Conservation (phyloP, 1,140 invertebrate species). For the Thaumetopoea pityocampa region DNA sequence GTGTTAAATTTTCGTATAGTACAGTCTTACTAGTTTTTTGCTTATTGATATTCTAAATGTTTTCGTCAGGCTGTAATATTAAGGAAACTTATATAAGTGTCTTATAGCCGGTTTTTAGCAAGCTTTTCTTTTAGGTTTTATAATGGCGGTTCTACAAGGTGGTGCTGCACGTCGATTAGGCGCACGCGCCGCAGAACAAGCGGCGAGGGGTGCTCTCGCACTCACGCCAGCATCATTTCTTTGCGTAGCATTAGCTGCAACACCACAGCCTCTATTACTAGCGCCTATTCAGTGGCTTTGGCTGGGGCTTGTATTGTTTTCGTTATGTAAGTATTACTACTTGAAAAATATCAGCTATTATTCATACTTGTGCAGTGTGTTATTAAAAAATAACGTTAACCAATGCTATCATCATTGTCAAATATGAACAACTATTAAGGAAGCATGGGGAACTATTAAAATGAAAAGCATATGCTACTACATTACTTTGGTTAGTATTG, state of each 20-base stretch:
- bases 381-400: too few relatives aligned
- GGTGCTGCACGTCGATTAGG: conserved; percentile 87
- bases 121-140: conserved; percentile 70
- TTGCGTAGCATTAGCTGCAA: conserved; percentile 85
- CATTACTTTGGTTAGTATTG: too few relatives aligned
- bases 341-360: not conserved
- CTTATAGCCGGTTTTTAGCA: not conserved
- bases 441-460: too few relatives aligned
- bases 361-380: not conserved
- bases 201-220: conserved; percentile 87
- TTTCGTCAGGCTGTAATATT: too few relatives aligned
- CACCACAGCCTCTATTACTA: conserved; percentile 32
- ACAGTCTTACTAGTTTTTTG: too few relatives aligned
- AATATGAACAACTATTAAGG: too few relatives aligned
- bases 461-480: too few relatives aligned
- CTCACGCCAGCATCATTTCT: conserved; percentile 93
- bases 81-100: too few relatives aligned
- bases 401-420: too few relatives aligned
- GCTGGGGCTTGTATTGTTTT: conserved; percentile 90
- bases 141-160: conserved; percentile 97
- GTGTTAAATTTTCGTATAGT: too few relatives aligned
- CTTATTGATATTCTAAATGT: too few relatives aligned
- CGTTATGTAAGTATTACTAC: conserved; percentile 86
- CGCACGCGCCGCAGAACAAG: conserved; percentile 80
- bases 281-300: conserved; percentile 78